Evolutionary conservation across 2,113 vertebrate species (phyloP).

Genomic region (Cyphomyrus discorhynchus): DNA sequence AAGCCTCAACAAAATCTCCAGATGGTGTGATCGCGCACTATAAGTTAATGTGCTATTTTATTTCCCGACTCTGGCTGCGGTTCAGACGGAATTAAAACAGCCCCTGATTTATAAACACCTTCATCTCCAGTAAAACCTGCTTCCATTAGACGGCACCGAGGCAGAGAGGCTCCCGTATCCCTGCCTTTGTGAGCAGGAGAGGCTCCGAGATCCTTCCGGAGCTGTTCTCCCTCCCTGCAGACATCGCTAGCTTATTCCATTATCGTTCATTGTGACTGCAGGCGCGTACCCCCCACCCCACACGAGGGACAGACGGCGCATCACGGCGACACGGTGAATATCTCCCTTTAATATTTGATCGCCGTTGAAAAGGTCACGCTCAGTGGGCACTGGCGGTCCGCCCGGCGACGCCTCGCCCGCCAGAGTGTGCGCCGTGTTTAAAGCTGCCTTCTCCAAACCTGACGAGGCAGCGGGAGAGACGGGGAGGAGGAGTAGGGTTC

Average conservation of each 20-base stretch:
- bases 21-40: neutral
- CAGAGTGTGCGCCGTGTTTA: neutral
- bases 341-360: slow-evolving; percentile 28
- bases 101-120: neutral
- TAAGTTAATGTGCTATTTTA: slow-evolving; percentile 3
- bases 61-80: neutral
- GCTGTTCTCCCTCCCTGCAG: neutral
- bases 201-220: neutral
- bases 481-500: neutral
- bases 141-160: neutral
- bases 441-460: slow-evolving; percentile 1
- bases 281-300: neutral
- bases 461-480: neutral
- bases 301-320: neutral
- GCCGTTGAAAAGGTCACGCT: slow-evolving; percentile 27
- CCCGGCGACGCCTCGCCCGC: slow-evolving; percentile 13
- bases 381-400: slow-evolving; percentile 10
- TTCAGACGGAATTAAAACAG: neutral
- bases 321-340: neutral
- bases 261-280: neutral
- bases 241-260: neutral
- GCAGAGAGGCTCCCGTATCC: neutral
- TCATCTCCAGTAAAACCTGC: neutral
- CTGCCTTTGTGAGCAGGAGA: neutral
- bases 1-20: neutral